Base-by-base conservation (phyloP, 1,140 invertebrate genomes). In the Drosophila bifasciata region DNA sequence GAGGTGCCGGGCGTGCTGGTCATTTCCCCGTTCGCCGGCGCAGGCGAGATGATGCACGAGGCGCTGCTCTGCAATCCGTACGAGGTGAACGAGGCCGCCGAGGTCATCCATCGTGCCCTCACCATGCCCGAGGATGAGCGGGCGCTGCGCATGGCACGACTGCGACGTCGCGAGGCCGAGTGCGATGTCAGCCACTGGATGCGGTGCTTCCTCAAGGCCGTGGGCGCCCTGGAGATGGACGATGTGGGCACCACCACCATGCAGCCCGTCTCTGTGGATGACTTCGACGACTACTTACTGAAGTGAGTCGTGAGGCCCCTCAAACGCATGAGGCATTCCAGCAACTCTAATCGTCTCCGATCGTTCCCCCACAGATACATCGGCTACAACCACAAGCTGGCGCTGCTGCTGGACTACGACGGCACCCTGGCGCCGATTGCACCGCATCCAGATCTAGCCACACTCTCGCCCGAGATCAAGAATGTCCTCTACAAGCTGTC, bases 181-280 rank as follows among this genome's bases (percentile, higher is more conserved):
- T 95, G 96, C 83, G 97, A 98, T 92, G 96, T 98, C 0, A 96
- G 97, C 92, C 95, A 95, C 84, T 98, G 97, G 97, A 96, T 97
- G 94, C 95, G 95, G 74, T 95, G 94, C 1, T 98, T 98, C 92
- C 92, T 98, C 2, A 96, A 96, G 70, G 96, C 96, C 0, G 96
- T 97, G 94, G 96, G 96, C 39, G 96, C 95, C 0, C 92, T 94
- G 66, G 96, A 97, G 62, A 96, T 96, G 80, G 96, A 97, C 77
- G 95, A 96, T 50, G 94, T 96, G 21, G 95, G 96, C 13, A 95
- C 96, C 3, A 95, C 96, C 0, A 95, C 94, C 11, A 97, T 97
- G 95, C 95, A 96, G 53, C 96, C 96, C 0, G 94, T 97, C 1
- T 96, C 96, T 5, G 94, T 97, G 79, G 96, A 97, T 72, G 96